Conservation (phyloP, 2,113 vertebrate genomes). For the Dipodomys merriami region DNA sequence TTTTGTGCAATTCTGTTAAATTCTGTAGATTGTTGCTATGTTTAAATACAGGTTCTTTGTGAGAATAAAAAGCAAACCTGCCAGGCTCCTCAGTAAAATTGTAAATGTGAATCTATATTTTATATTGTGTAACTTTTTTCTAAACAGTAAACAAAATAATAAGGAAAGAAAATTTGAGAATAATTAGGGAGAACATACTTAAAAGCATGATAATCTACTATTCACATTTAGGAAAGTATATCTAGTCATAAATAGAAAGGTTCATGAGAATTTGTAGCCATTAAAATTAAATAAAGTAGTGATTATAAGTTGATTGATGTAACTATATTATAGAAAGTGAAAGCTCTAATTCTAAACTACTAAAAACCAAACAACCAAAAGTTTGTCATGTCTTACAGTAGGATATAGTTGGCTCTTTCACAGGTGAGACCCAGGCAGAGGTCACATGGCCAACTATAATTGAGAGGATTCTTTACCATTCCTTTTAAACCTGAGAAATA, state of each 20-base stretch:
- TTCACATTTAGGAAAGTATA: background rate
- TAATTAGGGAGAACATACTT: slow-evolving; percentile 3
- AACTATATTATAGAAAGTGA: background rate
- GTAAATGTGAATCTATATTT: slow-evolving; percentile 46
- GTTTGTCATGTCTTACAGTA: no score
- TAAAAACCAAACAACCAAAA: background rate
- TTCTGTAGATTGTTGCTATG: slow-evolving; percentile 43
- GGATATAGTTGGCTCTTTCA: background rate
- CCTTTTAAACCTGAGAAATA: background rate
- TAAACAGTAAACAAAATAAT: slow-evolving; percentile 22
- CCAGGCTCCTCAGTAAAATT: slow-evolving; percentile 51
- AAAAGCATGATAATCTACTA: background rate
- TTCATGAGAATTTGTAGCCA: background rate
- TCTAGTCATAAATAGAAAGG: background rate
- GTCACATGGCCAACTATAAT: background rate
- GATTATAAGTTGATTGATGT: background rate
- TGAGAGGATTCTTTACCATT: background rate
- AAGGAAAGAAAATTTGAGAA: slow-evolving; percentile 51
- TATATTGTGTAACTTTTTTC: slow-evolving; percentile 18
- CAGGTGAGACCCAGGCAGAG: background rate
- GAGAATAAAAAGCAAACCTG: slow-evolving; percentile 52
- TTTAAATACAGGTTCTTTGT: slow-evolving; percentile 63
- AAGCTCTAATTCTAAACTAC: background rate
- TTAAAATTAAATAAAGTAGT: slow-evolving; percentile 9
- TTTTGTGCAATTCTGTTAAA: slow-evolving; percentile 56